These are phyloP conservation scores for Falco columbarius DNA, from an alignment of 2,797 vertebrate genomes.

Conservation along the genomic window DNA sequence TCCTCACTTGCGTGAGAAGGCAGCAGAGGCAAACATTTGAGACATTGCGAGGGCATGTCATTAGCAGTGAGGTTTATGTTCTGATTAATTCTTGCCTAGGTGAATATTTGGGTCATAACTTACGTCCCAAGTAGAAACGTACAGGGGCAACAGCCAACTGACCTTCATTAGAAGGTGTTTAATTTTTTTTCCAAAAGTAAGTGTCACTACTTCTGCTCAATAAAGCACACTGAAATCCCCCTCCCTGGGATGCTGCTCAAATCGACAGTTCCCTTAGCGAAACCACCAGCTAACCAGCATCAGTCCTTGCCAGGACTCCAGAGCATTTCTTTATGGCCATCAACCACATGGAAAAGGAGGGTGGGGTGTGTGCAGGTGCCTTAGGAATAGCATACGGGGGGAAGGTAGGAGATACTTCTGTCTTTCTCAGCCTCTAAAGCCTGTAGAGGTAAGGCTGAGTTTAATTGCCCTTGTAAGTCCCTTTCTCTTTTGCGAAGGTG, in stretches of 20 bases:
- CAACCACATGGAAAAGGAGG: background rate
- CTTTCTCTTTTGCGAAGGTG: background rate
- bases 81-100: background rate
- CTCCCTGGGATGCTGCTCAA: background rate
- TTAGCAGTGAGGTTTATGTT: fast-evolving
- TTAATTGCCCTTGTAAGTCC: background rate
- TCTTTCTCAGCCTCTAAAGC: background rate
- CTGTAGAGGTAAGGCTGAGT: background rate
- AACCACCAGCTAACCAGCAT: background rate
- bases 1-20: background rate
- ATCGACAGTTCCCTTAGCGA: background rate
- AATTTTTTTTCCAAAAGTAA: background rate
- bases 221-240: background rate
- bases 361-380: too few species aligned
- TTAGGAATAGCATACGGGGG: background rate
- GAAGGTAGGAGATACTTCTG: background rate
- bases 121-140: background rate
- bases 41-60: background rate
- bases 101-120: background rate
- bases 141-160: background rate
- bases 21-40: background rate
- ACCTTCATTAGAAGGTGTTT: background rate
- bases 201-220: background rate
- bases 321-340: background rate
- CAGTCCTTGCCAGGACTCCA: background rate